These are phyloP conservation scores for Octonoba sinensis DNA, from an alignment of 2,888 invertebrate species.

Conservation along the genomic window DNA sequence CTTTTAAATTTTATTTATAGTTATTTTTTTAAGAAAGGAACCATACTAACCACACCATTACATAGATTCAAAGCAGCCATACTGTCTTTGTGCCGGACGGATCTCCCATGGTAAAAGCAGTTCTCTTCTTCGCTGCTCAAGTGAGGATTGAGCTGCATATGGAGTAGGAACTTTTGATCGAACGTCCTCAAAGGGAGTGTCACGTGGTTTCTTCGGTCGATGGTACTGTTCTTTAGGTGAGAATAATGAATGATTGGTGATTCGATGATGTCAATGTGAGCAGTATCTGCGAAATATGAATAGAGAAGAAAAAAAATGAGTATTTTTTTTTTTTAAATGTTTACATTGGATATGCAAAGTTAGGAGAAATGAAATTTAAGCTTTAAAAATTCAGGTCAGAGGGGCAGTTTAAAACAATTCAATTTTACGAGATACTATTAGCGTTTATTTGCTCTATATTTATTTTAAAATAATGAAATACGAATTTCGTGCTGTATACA, in stretches of 20 bases:
- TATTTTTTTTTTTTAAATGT: too few species aligned
- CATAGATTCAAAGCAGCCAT: slow-evolving; percentile 64
- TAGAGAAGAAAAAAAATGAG: neutral
- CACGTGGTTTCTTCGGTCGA: slow-evolving; percentile 18
- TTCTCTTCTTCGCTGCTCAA: slow-evolving; percentile 10
- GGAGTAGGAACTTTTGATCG: slow-evolving; percentile 29
- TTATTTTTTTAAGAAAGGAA: too few species aligned
- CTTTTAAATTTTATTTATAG: too few species aligned
- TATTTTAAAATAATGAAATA: too few species aligned
- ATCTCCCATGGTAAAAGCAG: slow-evolving; percentile 66
- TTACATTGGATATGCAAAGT: too few species aligned
- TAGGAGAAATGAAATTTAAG: too few species aligned
- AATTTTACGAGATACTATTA: too few species aligned
- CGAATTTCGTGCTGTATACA: too few species aligned
- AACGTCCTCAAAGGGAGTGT: slow-evolving; percentile 15
- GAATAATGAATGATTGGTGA: slow-evolving; percentile 27
- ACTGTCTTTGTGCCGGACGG: slow-evolving; percentile 52
- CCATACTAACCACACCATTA: slow-evolving; percentile 64
- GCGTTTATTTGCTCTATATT: too few species aligned
- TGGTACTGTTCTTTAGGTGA: neutral
- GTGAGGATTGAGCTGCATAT: slow-evolving; percentile 36
- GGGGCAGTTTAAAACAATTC: too few species aligned
- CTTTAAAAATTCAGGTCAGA: too few species aligned
- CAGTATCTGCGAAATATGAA: slow-evolving; percentile 45
- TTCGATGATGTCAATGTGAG: slow-evolving; percentile 55